phyloP scores from a whole-genome alignment of 2,797 vertebrate genomes.

The Coluber constrictor region DNA sequence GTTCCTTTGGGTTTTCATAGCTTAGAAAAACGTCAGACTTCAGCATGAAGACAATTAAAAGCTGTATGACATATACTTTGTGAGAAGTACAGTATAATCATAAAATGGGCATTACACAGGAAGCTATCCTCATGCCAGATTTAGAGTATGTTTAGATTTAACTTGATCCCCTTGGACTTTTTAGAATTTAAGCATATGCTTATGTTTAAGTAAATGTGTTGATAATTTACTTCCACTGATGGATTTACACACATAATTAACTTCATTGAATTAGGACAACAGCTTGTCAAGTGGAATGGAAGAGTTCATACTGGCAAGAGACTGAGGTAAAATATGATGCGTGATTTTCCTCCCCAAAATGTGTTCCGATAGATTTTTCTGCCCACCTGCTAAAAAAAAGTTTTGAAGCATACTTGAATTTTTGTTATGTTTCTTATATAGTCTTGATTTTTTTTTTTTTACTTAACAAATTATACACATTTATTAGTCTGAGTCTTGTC shows the following conservation, averaged over 20 bases:
- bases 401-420: slow-evolving; percentile 48
- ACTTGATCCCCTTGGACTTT: not conserved
- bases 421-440: slow-evolving; percentile 34
- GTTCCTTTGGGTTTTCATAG: not conserved
- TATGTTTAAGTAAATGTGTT: slow-evolving; percentile 11
- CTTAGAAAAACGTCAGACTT: not conserved
- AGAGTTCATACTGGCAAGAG: slow-evolving; percentile 10
- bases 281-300: slow-evolving; percentile 4
- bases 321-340: not conserved
- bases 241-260: slow-evolving; percentile 23
- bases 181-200: slow-evolving; percentile 9
- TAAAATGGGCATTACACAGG: not conserved
- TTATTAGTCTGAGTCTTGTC: slow-evolving; percentile 32
- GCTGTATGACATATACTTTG: not conserved
- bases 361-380: not conserved
- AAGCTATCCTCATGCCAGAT: not conserved
- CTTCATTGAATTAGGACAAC: slow-evolving; percentile 19
- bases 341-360: not conserved
- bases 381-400: slow-evolving; percentile 29
- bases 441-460: slow-evolving; percentile 25
- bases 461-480: not conserved
- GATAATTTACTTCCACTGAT: slow-evolving; percentile 3
- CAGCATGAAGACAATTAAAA: not conserved
- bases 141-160: not conserved
- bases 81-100: not conserved